Percentiles rank a stretch among this genome's conserved stretches.
Evolutionary conservation across 1,140 invertebrate genomes (phyloP).

Genomic region (Eurosta solidaginis): DNA sequence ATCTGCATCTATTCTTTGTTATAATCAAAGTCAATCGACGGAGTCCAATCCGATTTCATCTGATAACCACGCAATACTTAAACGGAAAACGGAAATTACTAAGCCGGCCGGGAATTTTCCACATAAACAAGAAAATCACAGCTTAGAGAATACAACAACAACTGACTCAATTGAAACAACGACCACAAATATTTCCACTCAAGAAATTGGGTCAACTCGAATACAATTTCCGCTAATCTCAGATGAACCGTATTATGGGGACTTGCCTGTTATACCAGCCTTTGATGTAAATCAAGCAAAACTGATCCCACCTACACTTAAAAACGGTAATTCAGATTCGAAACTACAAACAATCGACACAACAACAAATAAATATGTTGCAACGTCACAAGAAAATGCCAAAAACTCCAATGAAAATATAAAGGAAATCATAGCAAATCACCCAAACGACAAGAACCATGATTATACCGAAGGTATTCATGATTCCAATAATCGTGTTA

Average conservation of each 20-base stretch:
- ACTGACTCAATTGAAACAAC: neutral
- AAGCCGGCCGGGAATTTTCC: neutral
- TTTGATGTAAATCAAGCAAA: slow-evolving; percentile 14
- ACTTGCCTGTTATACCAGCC: neutral
- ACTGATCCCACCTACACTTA: neutral
- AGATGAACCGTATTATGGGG: neutral
- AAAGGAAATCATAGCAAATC: neutral
- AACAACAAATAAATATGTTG: neutral
- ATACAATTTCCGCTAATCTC: slow-evolving; percentile 29
- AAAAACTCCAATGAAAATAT: neutral
- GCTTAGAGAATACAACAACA: neutral
- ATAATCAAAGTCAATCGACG: slow-evolving; percentile 31
- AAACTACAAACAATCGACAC: neutral
- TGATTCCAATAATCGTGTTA: neutral
- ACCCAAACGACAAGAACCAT: neutral
- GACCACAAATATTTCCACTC: neutral
- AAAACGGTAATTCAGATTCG: neutral
- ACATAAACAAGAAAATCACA: neutral
- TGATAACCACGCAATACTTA: neutral
- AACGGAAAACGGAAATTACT: neutral
- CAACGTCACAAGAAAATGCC: neutral
- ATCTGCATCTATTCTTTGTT: slow-evolving; percentile 46
- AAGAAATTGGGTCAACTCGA: neutral
- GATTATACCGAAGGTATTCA: neutral
- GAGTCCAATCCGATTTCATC: neutral